These are phyloP conservation scores for Centropus unirufus DNA, from an alignment of 2,113 vertebrate species.

Conservation along the genomic window DNA sequence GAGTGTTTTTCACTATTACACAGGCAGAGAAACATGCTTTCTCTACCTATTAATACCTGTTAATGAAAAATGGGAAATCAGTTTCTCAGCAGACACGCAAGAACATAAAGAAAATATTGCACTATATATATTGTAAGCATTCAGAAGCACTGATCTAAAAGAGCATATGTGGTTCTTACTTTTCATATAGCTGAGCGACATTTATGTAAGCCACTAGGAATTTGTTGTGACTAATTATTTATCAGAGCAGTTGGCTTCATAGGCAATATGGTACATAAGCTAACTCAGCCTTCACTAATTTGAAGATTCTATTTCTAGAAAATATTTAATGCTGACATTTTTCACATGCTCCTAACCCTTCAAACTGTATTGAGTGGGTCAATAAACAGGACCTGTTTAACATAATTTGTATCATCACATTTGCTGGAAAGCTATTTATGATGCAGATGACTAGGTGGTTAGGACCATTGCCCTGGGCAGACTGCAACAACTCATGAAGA, in stretches of 20 bases:
- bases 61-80: neutral
- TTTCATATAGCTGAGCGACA: neutral
- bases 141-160: neutral
- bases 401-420: neutral
- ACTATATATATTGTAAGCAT: neutral
- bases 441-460: neutral
- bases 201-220: neutral
- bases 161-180: neutral
- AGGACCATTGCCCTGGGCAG: neutral
- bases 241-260: slow-evolving; percentile 4
- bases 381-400: neutral
- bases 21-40: neutral
- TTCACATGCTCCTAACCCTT: neutral
- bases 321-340: neutral
- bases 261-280: neutral
- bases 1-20: neutral
- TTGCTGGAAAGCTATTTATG: neutral
- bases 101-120: neutral
- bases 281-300: neutral
- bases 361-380: neutral
- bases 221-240: slow-evolving; percentile 22
- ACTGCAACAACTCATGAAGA: neutral
- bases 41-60: neutral
- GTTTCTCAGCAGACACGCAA: neutral
- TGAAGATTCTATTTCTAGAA: neutral